Base-by-base conservation (phyloP, 2,888 invertebrate species). In the Nemoura dubitans region DNA sequence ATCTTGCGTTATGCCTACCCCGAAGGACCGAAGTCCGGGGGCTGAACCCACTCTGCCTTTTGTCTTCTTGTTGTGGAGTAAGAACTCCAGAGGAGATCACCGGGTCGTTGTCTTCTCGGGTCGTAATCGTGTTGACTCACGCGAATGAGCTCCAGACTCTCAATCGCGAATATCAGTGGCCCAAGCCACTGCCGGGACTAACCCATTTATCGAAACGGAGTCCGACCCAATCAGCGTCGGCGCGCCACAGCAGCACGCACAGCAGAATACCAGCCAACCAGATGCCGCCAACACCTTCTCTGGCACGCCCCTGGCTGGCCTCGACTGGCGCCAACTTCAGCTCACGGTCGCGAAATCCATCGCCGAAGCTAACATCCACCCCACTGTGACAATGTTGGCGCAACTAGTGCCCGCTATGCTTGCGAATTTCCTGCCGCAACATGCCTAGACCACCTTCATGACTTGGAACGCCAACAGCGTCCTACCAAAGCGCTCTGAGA, bases 391-490 rank as follows among this genome's bases (percentile, higher is more conserved):
- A 21, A 59, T 59, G 59, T 14, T 59, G 2, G 59, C 59, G 21
- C 59, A 59, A 21, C 14, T 59, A 2, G 59, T 21, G 59, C 59
- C 59, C 16, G 2, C 59, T 1, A 3, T 59, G 16, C 3, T 59
- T 21, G 59, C 21, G 59, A 59, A 3, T 14, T 59, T 59, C 2
- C 2, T 10, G 16, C 16, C 59, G 6, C 59, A 21, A 21, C 3
- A 59, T 59, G 59, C 59, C 59, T 59, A 21, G 21, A 59, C 59
- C 6, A 59, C 10, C 78, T 6, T 78, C 78, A 29, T 78, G 27
- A 29, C 78, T 29, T 81, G 81, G 81, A 81, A 81, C 30, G 81
- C 81, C 28, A 29, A 81, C 29, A 30, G 81, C n/a, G 29, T n/a
- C 29, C 2, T 81, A 5, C 30, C 81, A 30, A 81, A 29, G 14